Evolutionary conservation across 2,113 vertebrate genomes (phyloP).

Genomic region (Stegostoma tigrinum): DNA sequence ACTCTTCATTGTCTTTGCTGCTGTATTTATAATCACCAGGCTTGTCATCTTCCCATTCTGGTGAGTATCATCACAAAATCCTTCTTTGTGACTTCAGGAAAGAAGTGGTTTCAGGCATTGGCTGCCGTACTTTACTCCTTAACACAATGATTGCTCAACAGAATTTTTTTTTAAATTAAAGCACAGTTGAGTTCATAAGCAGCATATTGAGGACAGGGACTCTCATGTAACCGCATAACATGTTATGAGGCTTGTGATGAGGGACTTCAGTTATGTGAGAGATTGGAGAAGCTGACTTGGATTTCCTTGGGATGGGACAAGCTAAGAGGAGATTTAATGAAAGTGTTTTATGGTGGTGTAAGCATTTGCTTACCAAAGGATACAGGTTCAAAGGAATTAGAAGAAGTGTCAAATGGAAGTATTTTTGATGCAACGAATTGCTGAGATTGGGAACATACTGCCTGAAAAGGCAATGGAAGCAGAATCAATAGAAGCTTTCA

Average conservation of each 20-base stretch:
- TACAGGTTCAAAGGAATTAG: no score
- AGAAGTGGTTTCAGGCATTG: background rate
- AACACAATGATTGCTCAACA: background rate
- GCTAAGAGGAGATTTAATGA: no score
- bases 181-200: background rate
- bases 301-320: no score
- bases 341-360: no score
- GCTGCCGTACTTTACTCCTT: background rate
- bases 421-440: no score
- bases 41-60: conserved; percentile 83
- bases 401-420: no score
- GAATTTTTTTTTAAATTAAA: background rate
- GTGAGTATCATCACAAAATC: conserved; percentile 57
- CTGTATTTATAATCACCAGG: conserved; percentile 70
- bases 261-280: no score
- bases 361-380: no score
- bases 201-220: background rate
- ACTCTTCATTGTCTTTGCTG: conserved; percentile 74
- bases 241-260: background rate
- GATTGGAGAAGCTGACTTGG: no score
- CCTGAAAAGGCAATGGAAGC: no score
- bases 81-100: background rate
- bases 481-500: no score
- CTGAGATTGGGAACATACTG: no score
- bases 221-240: background rate